Percentiles rank a stretch among this genome's conserved stretches.
These are phyloP conservation scores for Coleophora flavipennella DNA, from an alignment of 2,888 invertebrate species.

Conservation along the genomic window DNA sequence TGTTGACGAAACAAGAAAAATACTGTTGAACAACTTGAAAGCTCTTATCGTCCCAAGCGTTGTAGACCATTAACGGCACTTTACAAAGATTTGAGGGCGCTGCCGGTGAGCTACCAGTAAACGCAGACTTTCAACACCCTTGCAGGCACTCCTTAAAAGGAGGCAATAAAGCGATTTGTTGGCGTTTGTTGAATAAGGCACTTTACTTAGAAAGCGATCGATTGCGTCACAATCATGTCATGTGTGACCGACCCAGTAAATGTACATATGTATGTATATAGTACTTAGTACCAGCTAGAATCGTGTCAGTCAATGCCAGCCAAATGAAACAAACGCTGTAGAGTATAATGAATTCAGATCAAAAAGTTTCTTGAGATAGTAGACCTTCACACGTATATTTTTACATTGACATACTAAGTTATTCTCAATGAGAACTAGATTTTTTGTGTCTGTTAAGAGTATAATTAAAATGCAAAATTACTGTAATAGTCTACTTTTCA, in stretches of 20 bases:
- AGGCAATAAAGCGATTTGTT: constrained; percentile 19
- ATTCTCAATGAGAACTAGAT: too few relatives aligned
- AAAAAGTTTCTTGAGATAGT: too few relatives aligned
- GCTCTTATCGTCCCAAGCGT: constrained; percentile 51
- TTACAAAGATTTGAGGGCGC: constrained; percentile 53
- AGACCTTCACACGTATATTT: too few relatives aligned
- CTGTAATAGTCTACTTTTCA: too few relatives aligned
- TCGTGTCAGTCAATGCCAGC: constrained; percentile 35
- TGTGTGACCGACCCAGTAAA: constrained; percentile 28
- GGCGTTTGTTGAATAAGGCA: constrained; percentile 27
- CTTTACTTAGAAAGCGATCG: constrained; percentile 31
- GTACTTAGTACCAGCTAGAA: too few relatives aligned
- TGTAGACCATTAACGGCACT: constrained; percentile 61
- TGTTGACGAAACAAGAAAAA: constrained; percentile 53
- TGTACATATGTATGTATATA: constrained; percentile 8
- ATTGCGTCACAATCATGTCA: constrained; percentile 31
- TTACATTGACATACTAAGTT: too few relatives aligned
- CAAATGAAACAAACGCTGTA: constrained; percentile 6
- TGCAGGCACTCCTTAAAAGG: constrained; percentile 20
- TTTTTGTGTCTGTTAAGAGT: too few relatives aligned
- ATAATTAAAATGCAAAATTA: too few relatives aligned
- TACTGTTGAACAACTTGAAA: constrained; percentile 50
- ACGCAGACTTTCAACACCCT: constrained; percentile 29
- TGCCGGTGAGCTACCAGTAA: constrained; percentile 40
- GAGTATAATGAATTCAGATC: too few relatives aligned